Base-by-base conservation (phyloP, 2,113 vertebrate species). In the Cervus canadensis region DNA sequence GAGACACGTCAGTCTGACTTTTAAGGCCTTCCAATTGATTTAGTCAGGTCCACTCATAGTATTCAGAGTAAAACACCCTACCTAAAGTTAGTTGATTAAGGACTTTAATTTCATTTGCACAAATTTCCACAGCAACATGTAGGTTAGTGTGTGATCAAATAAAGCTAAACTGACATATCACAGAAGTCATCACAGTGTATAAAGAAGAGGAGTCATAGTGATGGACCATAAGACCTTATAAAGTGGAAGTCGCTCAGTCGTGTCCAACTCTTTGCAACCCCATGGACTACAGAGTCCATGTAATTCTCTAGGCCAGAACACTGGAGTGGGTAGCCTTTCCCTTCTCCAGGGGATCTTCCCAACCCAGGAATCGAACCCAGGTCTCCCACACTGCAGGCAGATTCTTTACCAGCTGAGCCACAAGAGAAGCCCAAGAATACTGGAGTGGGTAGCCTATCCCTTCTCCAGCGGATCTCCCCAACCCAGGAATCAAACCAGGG, bases 211-310 rank as follows among this genome's bases (percentile, higher is more conserved):
- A 5, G 19, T 26, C 26, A 14, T 94, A 48, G 33, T 67, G 48
- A 40, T 40, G 13, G 52, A 5, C 19, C 33, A 8, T 2, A 71
- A 2, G 13, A 36, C 17, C 5, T 76, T 43, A 76, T 25, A 76
- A 74, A 11, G 3, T 40, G 67, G 40, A 74, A 74, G n/a, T 6
- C 3, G 19, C 67, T 74, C 36, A 74, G 67, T 74, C 0, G 0
- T 40, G 36, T 74, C 36, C 21, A 25, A 19, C 36, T 74, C 36
- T 74, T 74, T 40, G 67, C 67, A 74, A 74, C 10, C 21, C 67
- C 10, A 74, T 74, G 21, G n/a, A 74, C n/a, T 40, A 3, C 23
- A 13, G 19, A 40, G 67, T 40, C 10, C 36, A 40, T 74, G 36
- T 21, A 74, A 40, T 74, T 74, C 67, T 74, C n/a, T 25, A 74